phyloP scores from a whole-genome alignment of 2,797 vertebrate genomes.

The Philypnodon macrostomus region DNA sequence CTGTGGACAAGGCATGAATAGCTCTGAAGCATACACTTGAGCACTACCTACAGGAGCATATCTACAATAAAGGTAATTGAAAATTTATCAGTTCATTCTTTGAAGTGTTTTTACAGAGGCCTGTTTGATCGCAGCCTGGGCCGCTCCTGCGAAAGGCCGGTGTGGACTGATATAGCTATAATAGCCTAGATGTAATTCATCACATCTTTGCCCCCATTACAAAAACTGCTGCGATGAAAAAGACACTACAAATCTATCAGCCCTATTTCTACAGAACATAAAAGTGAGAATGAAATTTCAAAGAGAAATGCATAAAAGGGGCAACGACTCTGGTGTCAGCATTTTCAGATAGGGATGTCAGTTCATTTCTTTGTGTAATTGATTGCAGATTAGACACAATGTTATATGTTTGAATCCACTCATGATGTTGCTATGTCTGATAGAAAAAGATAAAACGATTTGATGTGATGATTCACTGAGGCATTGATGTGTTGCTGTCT shows the following conservation, averaged over 20 bases:
- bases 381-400: slow-evolving; percentile 3
- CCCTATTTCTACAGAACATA: slow-evolving; percentile 53
- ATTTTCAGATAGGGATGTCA: slow-evolving; percentile 51
- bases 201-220: slow-evolving; percentile 54
- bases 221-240: slow-evolving; percentile 62
- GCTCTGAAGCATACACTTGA: slow-evolving; percentile 42
- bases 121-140: slow-evolving; percentile 56
- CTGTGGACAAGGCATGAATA: slow-evolving; percentile 32
- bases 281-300: slow-evolving; percentile 61
- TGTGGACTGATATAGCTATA: slow-evolving; percentile 59
- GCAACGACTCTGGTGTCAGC: slow-evolving; percentile 51
- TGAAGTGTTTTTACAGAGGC: slow-evolving; percentile 55
- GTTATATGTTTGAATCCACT: slow-evolving; percentile 12
- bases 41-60: slow-evolving; percentile 37
- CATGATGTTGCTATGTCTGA: slow-evolving; percentile 12
- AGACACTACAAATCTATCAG: slow-evolving; percentile 53
- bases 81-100: slow-evolving; percentile 62
- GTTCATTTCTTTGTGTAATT: slow-evolving; percentile 27
- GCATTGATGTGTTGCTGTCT: slow-evolving; percentile 30
- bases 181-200: slow-evolving; percentile 70
- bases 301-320: slow-evolving; percentile 53
- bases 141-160: slow-evolving; percentile 47
- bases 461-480: slow-evolving; percentile 36
- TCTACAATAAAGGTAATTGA: slow-evolving; percentile 62
- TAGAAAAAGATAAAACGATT: slow-evolving; percentile 32